Evolutionary conservation across 2,797 vertebrate genomes (phyloP), one percentile per base, ranked within the genome.

Genomic region (Neostethus bicornis): DNA sequence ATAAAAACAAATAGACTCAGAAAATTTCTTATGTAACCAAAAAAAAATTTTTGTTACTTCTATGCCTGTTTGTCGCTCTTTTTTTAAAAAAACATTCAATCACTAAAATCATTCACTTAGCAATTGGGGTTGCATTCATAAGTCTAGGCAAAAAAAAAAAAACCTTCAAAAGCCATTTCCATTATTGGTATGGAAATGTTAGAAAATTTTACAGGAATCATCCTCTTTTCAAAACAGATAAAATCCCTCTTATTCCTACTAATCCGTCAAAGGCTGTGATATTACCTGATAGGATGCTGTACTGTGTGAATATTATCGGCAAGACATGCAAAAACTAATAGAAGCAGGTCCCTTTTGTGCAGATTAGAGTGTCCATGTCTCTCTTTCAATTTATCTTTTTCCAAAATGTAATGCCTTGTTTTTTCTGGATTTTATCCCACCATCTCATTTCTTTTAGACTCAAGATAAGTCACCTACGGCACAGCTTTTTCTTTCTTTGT

Each of bases 211-310:
- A 83, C 53, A 73, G 70, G 87, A 88, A 88, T 91, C 89, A 91
- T 89, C 86, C 83, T 70, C 66, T 79, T 70, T 63, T 81, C 77
- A 81, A 88, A 86, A 89, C 79, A 74, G 69, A 57, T 85, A 87
- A 90, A 89, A 64, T 63, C 86, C 83, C 59, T 83, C 74, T 91
- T 87, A 91, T 85, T 89, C 83, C 80, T 42, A 37, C 76, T 92
- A 92, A 92, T 92, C 90, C 89, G 84, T 88, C 79, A 88, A 90
- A 90, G 82, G 79, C 83, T 81, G 79, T 77, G 87, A 89, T 90
- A 83, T 89, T 79, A 90, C 88, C 90, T 91, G 90, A 91, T 91
- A 86, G 84, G 73, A 85, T 84, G 81, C 72, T 80, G 82, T 85
- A 84, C 66, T 66, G 71, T 82, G 81, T 83, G 78, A 90, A 89